Evolutionary conservation across 2,113 vertebrate species (phyloP).

Genomic region (Vidua chalybeata): DNA sequence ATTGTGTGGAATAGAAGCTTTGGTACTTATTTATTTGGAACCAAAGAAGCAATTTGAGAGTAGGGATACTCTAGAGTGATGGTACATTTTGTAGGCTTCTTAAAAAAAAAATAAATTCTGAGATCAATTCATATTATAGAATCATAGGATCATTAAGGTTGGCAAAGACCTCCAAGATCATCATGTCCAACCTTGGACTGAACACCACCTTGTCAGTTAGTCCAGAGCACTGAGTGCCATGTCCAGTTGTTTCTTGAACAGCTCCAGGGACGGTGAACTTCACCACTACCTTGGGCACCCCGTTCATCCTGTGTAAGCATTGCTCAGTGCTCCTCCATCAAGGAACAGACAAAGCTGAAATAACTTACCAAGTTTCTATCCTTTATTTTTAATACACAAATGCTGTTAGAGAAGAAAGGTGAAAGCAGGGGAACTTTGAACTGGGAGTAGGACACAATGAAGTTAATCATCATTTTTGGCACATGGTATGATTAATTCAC

Average conservation of each 20-base stretch:
- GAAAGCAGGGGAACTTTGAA: not conserved
- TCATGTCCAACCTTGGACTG: not conserved
- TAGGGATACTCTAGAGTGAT: not conserved
- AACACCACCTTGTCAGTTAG: not conserved
- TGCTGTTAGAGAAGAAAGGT: not conserved
- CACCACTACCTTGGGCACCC: not conserved
- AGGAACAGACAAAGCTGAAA: not conserved
- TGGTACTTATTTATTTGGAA: not conserved
- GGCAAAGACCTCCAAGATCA: not conserved
- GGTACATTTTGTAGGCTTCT: not conserved
- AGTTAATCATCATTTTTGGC: not conserved
- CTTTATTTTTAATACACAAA: not conserved
- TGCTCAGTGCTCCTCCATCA: not conserved
- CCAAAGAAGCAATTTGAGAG: not conserved
- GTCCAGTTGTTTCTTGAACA: not conserved
- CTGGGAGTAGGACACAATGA: not conserved
- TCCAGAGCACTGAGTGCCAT: not conserved
- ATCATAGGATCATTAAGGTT: not conserved
- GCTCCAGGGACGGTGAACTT: not conserved
- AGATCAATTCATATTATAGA: not conserved
- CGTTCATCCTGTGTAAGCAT: fast-evolving
- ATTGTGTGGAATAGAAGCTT: not conserved
- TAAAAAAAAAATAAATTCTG: not conserved
- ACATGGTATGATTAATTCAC: not conserved
- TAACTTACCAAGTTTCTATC: not conserved